Percentiles rank a stretch among this genome's conserved stretches.
Conservation (phyloP, 2,113 vertebrate species). For the Paramormyrops kingsleyae region DNA sequence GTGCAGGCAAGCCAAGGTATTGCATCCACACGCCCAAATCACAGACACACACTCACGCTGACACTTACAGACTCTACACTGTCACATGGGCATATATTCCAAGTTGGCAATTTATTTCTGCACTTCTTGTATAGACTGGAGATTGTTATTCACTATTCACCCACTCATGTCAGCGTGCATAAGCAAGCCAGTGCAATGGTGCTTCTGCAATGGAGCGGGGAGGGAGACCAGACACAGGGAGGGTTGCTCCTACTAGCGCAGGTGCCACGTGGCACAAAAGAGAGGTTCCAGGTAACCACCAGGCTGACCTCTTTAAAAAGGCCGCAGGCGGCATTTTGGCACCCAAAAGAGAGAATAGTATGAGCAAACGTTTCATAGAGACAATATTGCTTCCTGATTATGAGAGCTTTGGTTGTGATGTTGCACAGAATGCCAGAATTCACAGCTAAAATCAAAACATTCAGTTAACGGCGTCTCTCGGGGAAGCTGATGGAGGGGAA, state of each 20-base stretch:
- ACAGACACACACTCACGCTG: background rate
- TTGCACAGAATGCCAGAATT: background rate
- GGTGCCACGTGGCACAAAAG: background rate
- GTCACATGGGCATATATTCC: background rate
- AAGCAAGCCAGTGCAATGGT: background rate
- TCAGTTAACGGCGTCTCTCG: background rate
- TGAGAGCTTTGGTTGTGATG: background rate
- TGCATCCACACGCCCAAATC: background rate
- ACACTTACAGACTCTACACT: background rate
- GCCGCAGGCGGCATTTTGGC: background rate
- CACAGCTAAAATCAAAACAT: background rate
- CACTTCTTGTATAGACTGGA: constrained; percentile 9
- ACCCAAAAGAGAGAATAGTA: background rate
- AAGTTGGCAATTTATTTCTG: constrained; percentile 8
- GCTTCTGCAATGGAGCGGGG: background rate
- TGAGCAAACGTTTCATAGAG: background rate
- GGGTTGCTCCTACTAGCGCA: background rate
- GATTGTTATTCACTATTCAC: constrained; percentile 25
- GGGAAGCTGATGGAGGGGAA: background rate
- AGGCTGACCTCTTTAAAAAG: background rate
- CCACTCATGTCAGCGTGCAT: constrained; percentile 17
- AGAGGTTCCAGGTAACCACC: background rate
- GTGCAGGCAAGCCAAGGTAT: background rate
- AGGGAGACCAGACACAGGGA: background rate
- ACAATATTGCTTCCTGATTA: background rate